These are phyloP conservation scores for Campylomormyrus tamandua DNA, from an alignment of 2,113 vertebrate genomes.

Conservation along the genomic window DNA sequence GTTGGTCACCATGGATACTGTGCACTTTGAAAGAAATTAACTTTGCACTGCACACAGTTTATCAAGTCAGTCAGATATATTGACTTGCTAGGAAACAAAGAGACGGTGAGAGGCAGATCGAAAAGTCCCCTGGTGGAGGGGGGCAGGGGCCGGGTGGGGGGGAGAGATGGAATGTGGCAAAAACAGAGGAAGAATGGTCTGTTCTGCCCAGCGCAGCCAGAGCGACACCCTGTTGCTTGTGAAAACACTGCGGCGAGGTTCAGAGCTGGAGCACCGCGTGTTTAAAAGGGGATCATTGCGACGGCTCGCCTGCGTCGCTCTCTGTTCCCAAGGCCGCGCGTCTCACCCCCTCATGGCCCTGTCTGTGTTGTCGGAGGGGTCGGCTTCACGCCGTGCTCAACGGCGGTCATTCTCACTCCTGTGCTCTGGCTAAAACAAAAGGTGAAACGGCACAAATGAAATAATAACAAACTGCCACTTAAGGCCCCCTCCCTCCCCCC, in stretches of 20 bases:
- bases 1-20: constrained; percentile 70
- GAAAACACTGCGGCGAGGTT: constrained; percentile 56
- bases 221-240: constrained; percentile 67
- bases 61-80: constrained; percentile 63
- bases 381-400: constrained; percentile 67
- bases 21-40: constrained; percentile 65
- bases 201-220: constrained; percentile 43
- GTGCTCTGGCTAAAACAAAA: constrained; percentile 68
- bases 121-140: constrained; percentile 10
- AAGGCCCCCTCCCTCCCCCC: constrained; percentile 64
- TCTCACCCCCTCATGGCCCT: constrained; percentile 38
- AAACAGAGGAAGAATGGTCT: constrained; percentile 46
- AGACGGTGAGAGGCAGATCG: neutral
- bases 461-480: constrained; percentile 94
- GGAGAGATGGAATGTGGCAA: constrained; percentile 45
- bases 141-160: neutral
- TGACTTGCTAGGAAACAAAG: constrained; percentile 47
- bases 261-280: constrained; percentile 69
- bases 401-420: constrained; percentile 76
- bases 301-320: constrained; percentile 49
- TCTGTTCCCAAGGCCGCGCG: constrained; percentile 44
- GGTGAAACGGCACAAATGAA: constrained; percentile 29
- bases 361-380: constrained; percentile 69
- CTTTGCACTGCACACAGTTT: constrained; percentile 59
- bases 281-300: constrained; percentile 35